These are phyloP conservation scores for Coboldia fuscipes DNA, from an alignment of 1,140 invertebrate species.

Conservation along the genomic window DNA sequence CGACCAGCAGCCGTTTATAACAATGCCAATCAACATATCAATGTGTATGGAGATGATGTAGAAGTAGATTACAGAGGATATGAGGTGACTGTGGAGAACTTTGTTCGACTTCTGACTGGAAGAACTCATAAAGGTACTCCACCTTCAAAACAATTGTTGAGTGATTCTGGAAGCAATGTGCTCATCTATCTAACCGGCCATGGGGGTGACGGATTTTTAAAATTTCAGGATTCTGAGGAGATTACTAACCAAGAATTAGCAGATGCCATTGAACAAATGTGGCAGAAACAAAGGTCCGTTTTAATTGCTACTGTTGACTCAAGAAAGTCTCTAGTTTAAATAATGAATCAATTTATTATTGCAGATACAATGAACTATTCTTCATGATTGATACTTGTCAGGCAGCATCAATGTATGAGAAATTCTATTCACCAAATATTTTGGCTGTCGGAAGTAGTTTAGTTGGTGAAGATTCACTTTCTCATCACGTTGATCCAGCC, in stretches of 20 bases:
- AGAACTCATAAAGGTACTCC: conserved; percentile 77
- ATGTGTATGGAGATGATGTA: conserved; percentile 98
- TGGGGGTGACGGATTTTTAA: conserved; percentile 96
- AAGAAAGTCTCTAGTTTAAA: not conserved
- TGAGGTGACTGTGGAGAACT: conserved; percentile 97
- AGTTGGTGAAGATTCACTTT: conserved; percentile 94
- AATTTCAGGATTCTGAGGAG: conserved; percentile 99
- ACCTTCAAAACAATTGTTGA: conserved; percentile 82
- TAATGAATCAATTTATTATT: conserved; percentile 11
- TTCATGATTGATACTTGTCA: conserved; percentile 99
- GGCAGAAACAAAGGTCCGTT: conserved; percentile 76
- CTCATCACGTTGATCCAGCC: conserved; percentile 93
- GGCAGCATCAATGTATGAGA: conserved; percentile 95
- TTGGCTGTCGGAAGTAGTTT: conserved; percentile 90
- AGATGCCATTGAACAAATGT: conserved; percentile 99
- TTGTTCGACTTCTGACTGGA: conserved; percentile 88
- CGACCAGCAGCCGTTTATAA: conserved; percentile 96
- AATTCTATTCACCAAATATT: conserved; percentile 96
- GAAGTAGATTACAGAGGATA: conserved; percentile 98
- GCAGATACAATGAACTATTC: conserved; percentile 91
- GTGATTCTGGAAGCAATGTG: conserved; percentile 94
- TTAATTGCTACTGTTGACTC: not conserved
- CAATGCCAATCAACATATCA: conserved; percentile 93
- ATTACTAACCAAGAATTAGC: conserved; percentile 97
- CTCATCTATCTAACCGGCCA: conserved; percentile 89